Percentiles rank a stretch among this genome's conserved stretches.
phyloP scores from a whole-genome alignment of 2,113 vertebrate genomes.

The Tragelaphus imberbis region DNA sequence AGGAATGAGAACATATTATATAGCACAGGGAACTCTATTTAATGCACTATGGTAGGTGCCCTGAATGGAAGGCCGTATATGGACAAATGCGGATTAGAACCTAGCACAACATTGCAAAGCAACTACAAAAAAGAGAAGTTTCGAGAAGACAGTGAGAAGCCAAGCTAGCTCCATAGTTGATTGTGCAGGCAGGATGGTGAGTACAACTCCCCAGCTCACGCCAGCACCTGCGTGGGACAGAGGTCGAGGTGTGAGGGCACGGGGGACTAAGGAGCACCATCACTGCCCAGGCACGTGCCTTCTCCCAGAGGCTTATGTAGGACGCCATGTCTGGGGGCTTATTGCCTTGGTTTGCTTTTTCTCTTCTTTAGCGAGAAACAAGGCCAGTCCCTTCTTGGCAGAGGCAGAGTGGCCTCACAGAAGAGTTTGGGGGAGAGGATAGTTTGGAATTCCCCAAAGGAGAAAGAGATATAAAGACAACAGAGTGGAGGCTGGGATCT shows the following conservation, averaged over 20 bases:
- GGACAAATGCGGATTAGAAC: not conserved
- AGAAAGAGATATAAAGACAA: not conserved
- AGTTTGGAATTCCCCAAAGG: not conserved
- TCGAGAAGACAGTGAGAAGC: not conserved
- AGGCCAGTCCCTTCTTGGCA: not conserved
- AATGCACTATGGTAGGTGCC: not conserved
- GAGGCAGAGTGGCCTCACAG: not conserved
- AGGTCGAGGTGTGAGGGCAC: not conserved
- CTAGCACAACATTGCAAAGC: not conserved
- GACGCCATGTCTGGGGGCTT: not conserved
- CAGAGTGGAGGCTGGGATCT: not conserved
- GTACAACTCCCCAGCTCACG: accelerated
- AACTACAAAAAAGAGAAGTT: not conserved
- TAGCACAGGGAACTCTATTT: not conserved
- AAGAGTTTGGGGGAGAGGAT: not conserved
- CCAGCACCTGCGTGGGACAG: not conserved
- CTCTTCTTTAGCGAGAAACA: not conserved
- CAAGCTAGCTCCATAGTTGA: not conserved
- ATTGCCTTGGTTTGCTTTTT: not conserved
- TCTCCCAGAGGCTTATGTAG: no score
- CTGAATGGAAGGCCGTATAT: not conserved
- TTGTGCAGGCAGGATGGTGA: not conserved
- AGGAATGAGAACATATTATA: not conserved
- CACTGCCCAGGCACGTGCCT: not conserved
- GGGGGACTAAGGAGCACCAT: not conserved